Evolutionary conservation across 2,797 vertebrate genomes (phyloP).

Genomic region (Craterocephalus amniculus): DNA sequence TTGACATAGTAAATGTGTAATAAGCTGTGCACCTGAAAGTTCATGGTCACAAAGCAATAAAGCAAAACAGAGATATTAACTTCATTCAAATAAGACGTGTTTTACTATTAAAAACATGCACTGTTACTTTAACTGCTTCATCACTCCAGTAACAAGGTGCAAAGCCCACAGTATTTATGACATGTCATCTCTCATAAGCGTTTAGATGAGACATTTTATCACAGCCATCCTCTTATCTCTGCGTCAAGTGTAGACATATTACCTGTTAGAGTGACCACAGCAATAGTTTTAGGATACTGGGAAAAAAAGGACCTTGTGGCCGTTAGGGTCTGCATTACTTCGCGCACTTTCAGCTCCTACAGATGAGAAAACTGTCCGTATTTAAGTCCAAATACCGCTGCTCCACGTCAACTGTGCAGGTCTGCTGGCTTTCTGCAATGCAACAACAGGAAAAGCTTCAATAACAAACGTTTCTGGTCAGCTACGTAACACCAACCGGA

Average conservation of each 20-base stretch:
- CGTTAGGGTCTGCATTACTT: constrained; percentile 37
- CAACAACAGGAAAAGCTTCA: neutral
- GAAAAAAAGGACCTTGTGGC: constrained; percentile 36
- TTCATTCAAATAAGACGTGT: neutral
- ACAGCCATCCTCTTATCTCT: too few species aligned
- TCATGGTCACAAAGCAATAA: neutral
- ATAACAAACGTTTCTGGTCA: neutral
- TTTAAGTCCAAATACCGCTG: neutral
- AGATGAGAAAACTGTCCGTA: neutral
- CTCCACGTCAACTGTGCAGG: neutral
- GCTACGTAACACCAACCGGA: constrained; percentile 31
- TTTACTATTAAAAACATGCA: neutral
- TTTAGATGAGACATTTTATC: too few species aligned
- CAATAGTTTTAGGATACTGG: constrained; percentile 51
- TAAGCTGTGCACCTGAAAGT: neutral
- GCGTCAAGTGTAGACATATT: too few species aligned
- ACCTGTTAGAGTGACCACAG: constrained; percentile 59
- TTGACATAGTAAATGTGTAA: neutral
- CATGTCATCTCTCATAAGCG: too few species aligned
- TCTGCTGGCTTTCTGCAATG: neutral
- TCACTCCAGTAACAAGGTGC: too few species aligned
- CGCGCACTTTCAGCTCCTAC: neutral
- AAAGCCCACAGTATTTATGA: too few species aligned
- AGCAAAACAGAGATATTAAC: neutral
- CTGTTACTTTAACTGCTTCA: neutral